Evolutionary conservation across 2,797 vertebrate genomes (phyloP).

Genomic region (Galagoides demidoff): DNA sequence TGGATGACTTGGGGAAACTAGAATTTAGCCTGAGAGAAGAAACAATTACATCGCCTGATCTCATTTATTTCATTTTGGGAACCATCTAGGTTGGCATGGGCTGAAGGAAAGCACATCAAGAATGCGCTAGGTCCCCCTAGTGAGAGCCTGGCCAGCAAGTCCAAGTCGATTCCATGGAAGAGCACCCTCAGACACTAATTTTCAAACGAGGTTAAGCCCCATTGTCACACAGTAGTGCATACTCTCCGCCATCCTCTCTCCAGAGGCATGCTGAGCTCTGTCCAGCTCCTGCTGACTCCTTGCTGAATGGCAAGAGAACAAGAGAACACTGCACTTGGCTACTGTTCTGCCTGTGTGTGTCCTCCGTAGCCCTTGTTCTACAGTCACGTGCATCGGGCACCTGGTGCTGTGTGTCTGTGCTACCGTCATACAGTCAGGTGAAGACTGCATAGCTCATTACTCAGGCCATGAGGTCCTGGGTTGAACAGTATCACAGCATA

Average conservation of each 20-base stretch:
- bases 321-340: fast-evolving
- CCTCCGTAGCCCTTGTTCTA: background rate
- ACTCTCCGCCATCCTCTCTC: background rate
- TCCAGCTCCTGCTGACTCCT: background rate
- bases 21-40: background rate
- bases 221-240: fast-evolving
- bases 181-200: background rate
- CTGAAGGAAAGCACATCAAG: background rate
- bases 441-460: background rate
- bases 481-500: no score
- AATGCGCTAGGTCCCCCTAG: background rate
- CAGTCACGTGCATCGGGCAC: fast-evolving
- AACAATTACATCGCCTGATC: background rate
- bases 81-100: background rate
- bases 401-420: background rate
- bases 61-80: background rate
- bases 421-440: background rate
- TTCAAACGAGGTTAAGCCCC: background rate
- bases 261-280: background rate
- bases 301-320: background rate
- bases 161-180: background rate
- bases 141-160: background rate
- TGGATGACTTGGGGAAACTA: background rate
- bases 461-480: background rate
- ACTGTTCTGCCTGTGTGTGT: background rate